Evolutionary conservation across 2,113 vertebrate species (phyloP).

Genomic region (Eretmochelys imbricata): DNA sequence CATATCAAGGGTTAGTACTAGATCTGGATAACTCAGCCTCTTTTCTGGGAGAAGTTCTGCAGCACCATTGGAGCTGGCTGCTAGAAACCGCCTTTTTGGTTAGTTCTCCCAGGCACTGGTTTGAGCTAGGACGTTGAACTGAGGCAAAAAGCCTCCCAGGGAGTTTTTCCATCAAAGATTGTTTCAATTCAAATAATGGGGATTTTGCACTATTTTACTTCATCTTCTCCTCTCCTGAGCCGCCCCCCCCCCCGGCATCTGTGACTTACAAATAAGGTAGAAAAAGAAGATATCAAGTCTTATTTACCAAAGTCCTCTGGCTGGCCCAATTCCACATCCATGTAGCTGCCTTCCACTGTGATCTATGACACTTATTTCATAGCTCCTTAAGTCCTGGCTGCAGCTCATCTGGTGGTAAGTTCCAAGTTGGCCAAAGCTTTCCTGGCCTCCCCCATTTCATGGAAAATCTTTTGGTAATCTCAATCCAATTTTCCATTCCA

Average conservation of each 20-base stretch:
- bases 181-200: not conserved
- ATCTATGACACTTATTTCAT: not conserved
- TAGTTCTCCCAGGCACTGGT: not conserved
- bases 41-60: not conserved
- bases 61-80: not conserved
- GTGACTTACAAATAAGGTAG: not conserved
- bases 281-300: not conserved
- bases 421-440: not conserved
- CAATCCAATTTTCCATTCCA: not conserved
- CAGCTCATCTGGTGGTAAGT: not conserved
- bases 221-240: no score
- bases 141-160: not conserved
- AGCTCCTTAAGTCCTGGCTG: not conserved
- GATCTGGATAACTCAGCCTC: not conserved
- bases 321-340: not conserved
- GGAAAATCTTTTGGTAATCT: not conserved
- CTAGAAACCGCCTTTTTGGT: not conserved
- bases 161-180: not conserved
- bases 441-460: rapidly evolving
- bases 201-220: not conserved
- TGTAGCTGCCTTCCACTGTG: not conserved
- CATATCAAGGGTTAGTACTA: not conserved
- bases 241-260: no score
- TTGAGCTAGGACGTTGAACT: not conserved
- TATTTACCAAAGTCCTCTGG: not conserved